Base-by-base conservation (phyloP, 2,797 vertebrate species). In the Threskiornis aethiopicus region DNA sequence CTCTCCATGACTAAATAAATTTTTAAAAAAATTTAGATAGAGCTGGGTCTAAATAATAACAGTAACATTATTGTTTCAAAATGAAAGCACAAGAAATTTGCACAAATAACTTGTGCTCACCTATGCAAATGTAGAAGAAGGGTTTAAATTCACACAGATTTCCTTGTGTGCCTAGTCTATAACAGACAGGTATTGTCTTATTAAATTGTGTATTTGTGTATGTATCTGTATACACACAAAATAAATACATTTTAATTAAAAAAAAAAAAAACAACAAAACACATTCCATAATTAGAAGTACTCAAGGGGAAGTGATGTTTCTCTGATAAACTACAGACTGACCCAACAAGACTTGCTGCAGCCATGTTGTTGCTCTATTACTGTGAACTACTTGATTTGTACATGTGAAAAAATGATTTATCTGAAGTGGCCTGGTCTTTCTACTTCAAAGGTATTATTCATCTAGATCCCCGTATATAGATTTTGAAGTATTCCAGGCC, bases 171-270 rank as follows among this genome's bases (percentile, higher is more conserved):
- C 17, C 25, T 47, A 64, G 13, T 58, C 10, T 64, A 3, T n/a
- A 51, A 29, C 5, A 70, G 59, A 47, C 1, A 0, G 1, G 3
- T 46, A 61, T 22, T 24, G 19, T 41, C 25, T 51, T 64, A 39
- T 11, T 72, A 52, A 79, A 41, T 59, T 39, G 1, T 41, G 2
- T 16, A 55, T 47, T 72, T 77, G 5, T 46, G 3, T 37, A 5
- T 62, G 19, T 69, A 24, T 29, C 46, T 77, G 16, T 20, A 78
- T 10, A 52, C 5, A 33, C 4, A 57, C 52, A 35, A 61, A 75
- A 84, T 6, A 71, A 76, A 41, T 44, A 4, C 0, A 65, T 58
- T 87, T 57, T 39, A 61, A 44, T 58, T 7, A 70, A 58, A 47
- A 2, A 39, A 39, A 39, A 9, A 39, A 39, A 10, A 5, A 2